phyloP scores from a whole-genome alignment of 1,140 invertebrate species.

The Octopus sinensis region DNA sequence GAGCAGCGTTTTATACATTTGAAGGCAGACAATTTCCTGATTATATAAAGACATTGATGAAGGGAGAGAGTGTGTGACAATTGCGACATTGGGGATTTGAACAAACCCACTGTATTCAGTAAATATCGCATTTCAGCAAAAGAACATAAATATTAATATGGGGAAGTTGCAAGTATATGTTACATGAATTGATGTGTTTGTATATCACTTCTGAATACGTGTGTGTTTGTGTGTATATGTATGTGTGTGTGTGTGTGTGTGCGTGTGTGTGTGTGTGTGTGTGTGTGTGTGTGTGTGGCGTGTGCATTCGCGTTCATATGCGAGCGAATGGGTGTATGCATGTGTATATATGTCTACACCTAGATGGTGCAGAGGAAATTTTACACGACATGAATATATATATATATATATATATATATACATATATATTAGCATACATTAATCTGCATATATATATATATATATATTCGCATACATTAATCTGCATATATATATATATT shows the following conservation, averaged over 20 bases:
- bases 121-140: too few relatives aligned
- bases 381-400: background rate
- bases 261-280: background rate
- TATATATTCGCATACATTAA: background rate
- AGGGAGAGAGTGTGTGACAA: too few relatives aligned
- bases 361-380: background rate
- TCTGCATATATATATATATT: background rate
- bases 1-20: too few relatives aligned
- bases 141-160: too few relatives aligned
- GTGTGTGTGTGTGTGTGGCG: background rate
- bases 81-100: too few relatives aligned
- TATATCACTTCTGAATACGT: too few relatives aligned
- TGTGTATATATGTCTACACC: background rate
- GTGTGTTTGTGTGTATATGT: background rate
- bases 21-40: too few relatives aligned
- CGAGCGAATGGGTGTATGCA: background rate
- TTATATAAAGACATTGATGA: too few relatives aligned
- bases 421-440: background rate
- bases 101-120: too few relatives aligned
- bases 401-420: background rate
- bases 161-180: too few relatives aligned
- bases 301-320: background rate
- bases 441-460: background rate
- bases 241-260: background rate
- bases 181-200: too few relatives aligned